Percentiles rank a stretch among this genome's conserved stretches.
Evolutionary conservation across 2,113 vertebrate species (phyloP).

Genomic region (Hoplias malabaricus): DNA sequence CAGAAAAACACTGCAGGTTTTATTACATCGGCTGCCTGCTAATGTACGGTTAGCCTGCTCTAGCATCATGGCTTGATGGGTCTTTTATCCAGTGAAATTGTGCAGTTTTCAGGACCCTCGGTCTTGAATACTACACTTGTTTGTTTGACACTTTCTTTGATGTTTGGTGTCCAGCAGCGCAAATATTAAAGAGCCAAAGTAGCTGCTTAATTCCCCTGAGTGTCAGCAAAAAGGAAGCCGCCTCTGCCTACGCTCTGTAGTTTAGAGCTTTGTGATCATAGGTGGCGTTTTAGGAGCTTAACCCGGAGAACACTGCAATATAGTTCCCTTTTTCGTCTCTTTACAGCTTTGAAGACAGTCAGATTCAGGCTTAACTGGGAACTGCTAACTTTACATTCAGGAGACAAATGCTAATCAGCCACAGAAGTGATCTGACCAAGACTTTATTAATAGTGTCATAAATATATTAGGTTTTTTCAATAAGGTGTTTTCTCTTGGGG

Average conservation of each 20-base stretch:
- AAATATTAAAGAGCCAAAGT: background rate
- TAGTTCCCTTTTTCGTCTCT: background rate
- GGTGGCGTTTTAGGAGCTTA: background rate
- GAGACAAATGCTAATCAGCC: background rate
- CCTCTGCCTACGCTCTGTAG: background rate
- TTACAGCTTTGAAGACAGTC: background rate
- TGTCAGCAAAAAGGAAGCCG: background rate
- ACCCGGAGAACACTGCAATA: background rate
- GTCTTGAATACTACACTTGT: background rate
- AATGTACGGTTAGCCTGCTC: background rate
- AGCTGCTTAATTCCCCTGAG: background rate
- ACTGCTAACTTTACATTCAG: background rate
- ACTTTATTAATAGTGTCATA: background rate
- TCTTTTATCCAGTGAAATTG: background rate
- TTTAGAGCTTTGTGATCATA: background rate
- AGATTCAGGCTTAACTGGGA: background rate
- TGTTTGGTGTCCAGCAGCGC: background rate
- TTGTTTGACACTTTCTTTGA: background rate
- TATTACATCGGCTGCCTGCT: background rate
- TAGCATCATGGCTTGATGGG: background rate
- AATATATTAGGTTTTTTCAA: background rate
- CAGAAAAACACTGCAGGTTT: slow-evolving; percentile 1
- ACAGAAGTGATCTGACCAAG: background rate
- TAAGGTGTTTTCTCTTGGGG: background rate
- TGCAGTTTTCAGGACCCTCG: background rate